Evolutionary conservation across 2,888 invertebrate species (phyloP), one percentile per base, ranked within the genome.

Genomic region (Timandra comae): DNA sequence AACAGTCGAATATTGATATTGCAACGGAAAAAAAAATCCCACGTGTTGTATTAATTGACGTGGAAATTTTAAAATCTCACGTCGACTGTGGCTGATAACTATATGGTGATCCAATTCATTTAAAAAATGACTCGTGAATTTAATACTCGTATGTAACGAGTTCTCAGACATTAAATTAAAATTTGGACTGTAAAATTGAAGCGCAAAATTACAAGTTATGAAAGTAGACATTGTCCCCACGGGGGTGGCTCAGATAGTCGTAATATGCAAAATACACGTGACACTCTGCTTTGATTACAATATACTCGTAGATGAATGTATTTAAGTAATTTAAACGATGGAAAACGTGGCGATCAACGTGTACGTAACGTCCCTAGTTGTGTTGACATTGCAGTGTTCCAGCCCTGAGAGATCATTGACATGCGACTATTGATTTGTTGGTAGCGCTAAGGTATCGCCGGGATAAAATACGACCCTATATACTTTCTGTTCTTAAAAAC

Each of bases 351-450:
- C 16, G 16, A 34, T 20, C 9, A 33, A 28, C 20, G n/a, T 5
- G 12, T 20, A 26, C 7, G 30, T 27, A 29, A 24, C 7, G 19
- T 10, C 7, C 25, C 26, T 35, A 29, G 42, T 41, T 43, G 43
- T 45, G 47, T 49, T 60, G 52, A 49, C 51, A 52, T 50, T 54
- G 52, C 44, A 39, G 33, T 37, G 42, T 48, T 45, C 46, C 35
- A 35, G 28, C 45, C 39, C 36, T 37, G 30, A 38, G 52, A 52
- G 61, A 58, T 58, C 61, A 58, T 58, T 56, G 58, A 56, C 59
- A 54, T 55, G 50, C 45, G 38, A 40, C 29, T 62, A 62, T 61
- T 54, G 61, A 59, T 61, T 61, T 49, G 49, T 51, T 50, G 51
- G 46, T 44, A 43, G 42, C 44, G 44, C 50, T 45, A 47, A 30